Evolutionary conservation across 23 tunicate genomes (phyloP).

Genomic region (Phallusia fumigata): DNA sequence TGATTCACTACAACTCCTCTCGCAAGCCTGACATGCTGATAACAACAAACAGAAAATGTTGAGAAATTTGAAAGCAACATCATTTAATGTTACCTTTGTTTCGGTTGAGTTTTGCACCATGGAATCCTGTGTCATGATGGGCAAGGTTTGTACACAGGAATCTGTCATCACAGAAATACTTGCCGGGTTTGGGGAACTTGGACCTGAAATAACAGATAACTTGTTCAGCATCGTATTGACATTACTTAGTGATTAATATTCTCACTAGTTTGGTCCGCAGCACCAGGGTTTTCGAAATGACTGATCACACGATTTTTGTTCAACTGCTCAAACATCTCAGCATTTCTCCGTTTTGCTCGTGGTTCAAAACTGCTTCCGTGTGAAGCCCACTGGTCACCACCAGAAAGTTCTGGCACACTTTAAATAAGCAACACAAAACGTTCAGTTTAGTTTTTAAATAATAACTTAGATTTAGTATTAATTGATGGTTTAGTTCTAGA

Average conservation of each 20-base stretch:
- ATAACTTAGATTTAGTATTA: too few species aligned
- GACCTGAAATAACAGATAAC: too few species aligned
- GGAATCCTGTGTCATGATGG: neutral
- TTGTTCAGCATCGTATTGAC: too few species aligned
- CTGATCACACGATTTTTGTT: slow-evolving; percentile 42
- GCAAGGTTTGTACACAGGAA: slow-evolving; percentile 8
- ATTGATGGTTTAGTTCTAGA: too few species aligned
- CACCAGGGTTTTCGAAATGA: slow-evolving; percentile 14
- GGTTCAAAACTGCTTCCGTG: slow-evolving; percentile 44
- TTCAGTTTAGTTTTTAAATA: too few species aligned
- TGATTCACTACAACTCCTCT: too few species aligned
- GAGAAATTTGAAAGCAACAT: neutral
- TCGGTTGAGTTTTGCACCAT: slow-evolving; percentile 21
- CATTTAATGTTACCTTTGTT: slow-evolving; percentile 27
- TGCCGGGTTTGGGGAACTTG: too few species aligned
- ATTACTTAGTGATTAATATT: too few species aligned
- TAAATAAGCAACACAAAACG: too few species aligned
- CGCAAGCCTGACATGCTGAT: too few species aligned
- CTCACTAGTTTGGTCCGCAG: neutral
- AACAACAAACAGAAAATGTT: too few species aligned
- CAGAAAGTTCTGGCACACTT: neutral
- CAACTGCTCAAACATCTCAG: slow-evolving; percentile 27
- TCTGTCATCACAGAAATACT: neutral
- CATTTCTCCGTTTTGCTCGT: neutral
- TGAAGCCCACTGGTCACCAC: slow-evolving; percentile 35